Evolutionary conservation across 2,888 invertebrate genomes (phyloP).

Genomic region (Morpho helenor): DNA sequence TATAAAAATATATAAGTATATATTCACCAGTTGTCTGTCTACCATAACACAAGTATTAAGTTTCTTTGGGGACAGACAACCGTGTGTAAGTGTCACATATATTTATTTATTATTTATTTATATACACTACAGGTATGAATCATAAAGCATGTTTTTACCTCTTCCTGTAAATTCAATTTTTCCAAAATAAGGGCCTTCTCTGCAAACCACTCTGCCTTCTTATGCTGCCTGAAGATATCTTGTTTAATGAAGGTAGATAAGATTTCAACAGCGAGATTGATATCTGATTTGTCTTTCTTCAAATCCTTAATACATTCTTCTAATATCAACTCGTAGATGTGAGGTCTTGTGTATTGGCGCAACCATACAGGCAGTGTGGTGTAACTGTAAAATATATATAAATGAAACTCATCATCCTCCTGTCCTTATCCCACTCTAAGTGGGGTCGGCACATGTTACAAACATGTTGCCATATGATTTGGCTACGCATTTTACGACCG

Average conservation of each 20-base stretch:
- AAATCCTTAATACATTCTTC: conserved; percentile 55
- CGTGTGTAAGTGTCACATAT: no score
- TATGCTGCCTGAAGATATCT: conserved; percentile 59
- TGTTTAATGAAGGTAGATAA: conserved; percentile 74
- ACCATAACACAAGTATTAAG: no score
- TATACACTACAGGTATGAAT: no score
- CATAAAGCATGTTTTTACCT: conserved; percentile 43
- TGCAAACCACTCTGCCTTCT: conserved; percentile 76
- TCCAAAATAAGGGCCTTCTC: conserved; percentile 82
- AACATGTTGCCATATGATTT: no score
- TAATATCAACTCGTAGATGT: conserved; percentile 58
- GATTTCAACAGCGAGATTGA: conserved; percentile 65
- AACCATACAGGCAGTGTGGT: conserved; percentile 70
- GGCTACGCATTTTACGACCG: no score
- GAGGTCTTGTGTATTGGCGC: conserved; percentile 78
- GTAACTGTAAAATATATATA: conserved; percentile 41
- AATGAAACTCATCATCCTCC: no score
- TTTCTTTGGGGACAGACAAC: no score
- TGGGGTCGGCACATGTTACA: no score
- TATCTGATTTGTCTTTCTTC: conserved; percentile 44
- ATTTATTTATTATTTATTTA: no score
- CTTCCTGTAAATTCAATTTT: conserved; percentile 41
- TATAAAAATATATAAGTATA: no score
- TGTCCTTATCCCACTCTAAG: no score
- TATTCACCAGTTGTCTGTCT: no score